A percentile compares a stretch with the other conserved stretches of the same genome.
These are phyloP conservation scores for Drosophila paulistorum DNA, from an alignment of 1,140 invertebrate species.

Conservation along the genomic window DNA sequence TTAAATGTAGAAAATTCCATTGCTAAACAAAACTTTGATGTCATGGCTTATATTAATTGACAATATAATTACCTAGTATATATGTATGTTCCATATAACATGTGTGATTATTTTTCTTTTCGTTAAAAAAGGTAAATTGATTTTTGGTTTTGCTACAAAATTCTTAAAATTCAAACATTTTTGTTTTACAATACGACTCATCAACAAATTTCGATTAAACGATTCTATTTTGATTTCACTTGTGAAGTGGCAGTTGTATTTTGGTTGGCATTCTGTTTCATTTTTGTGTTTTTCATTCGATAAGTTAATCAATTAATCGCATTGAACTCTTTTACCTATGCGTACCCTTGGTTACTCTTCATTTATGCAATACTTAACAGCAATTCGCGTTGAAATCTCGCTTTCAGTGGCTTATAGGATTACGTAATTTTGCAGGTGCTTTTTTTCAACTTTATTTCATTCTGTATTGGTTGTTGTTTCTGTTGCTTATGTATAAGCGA, in stretches of 20 bases:
- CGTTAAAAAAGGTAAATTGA: too few relatives aligned
- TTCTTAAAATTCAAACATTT: too few relatives aligned
- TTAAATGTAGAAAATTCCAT: too few relatives aligned
- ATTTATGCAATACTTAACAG: constrained; percentile 21
- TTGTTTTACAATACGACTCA: too few relatives aligned
- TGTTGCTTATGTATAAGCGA: constrained; percentile 26
- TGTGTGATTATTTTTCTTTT: too few relatives aligned
- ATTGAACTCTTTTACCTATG: constrained; percentile 30
- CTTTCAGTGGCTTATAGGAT: constrained; percentile 19
- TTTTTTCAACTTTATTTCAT: background rate
- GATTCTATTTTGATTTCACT: background rate
- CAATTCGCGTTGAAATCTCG: constrained; percentile 21
- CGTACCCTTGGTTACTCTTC: background rate
- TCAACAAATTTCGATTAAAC: too few relatives aligned
- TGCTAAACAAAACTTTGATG: too few relatives aligned
- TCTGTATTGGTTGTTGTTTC: background rate
- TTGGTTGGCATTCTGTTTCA: too few relatives aligned
- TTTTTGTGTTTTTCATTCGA: constrained; percentile 21
- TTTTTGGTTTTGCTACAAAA: too few relatives aligned
- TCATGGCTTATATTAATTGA: too few relatives aligned
- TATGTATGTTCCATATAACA: too few relatives aligned
- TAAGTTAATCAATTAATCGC: constrained; percentile 52
- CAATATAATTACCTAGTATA: too few relatives aligned
- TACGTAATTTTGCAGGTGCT: constrained; percentile 8
- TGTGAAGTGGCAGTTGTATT: background rate